These are phyloP conservation scores for Hippasteria phrygiana DNA, from an alignment of 53 echinoderm and acorn worm genomes.

Conservation along the genomic window DNA sequence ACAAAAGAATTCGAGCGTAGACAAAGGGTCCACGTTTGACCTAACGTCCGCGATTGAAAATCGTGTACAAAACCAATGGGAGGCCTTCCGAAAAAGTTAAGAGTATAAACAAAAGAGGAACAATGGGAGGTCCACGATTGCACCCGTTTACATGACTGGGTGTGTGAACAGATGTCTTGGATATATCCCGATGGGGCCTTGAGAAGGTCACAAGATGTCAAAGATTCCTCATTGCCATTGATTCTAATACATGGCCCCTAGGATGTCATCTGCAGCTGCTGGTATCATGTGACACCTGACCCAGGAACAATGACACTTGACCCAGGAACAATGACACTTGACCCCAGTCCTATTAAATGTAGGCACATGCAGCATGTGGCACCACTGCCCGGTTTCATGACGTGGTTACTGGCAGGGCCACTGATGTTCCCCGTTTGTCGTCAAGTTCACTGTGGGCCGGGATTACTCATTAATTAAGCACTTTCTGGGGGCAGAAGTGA, in stretches of 20 bases:
- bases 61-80: too few relatives aligned
- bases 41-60: too few relatives aligned
- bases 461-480: constrained; percentile 7
- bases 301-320: background rate
- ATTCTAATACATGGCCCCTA: too few relatives aligned
- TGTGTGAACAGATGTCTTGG: background rate
- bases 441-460: background rate
- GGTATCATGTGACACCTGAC: background rate
- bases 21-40: too few relatives aligned
- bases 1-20: too few relatives aligned
- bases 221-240: background rate
- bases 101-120: too few relatives aligned
- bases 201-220: background rate
- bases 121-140: too few relatives aligned
- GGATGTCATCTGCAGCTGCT: background rate
- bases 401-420: background rate
- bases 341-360: background rate
- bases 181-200: background rate
- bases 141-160: background rate
- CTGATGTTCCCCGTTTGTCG: background rate
- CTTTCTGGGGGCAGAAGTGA: background rate
- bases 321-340: background rate
- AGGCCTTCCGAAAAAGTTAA: too few relatives aligned
- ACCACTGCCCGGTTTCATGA: background rate
- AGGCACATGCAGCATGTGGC: background rate